Evolutionary conservation across 2,888 invertebrate species (phyloP), one percentile per base, ranked within the genome.

Genomic region (Aphrophora alni): DNA sequence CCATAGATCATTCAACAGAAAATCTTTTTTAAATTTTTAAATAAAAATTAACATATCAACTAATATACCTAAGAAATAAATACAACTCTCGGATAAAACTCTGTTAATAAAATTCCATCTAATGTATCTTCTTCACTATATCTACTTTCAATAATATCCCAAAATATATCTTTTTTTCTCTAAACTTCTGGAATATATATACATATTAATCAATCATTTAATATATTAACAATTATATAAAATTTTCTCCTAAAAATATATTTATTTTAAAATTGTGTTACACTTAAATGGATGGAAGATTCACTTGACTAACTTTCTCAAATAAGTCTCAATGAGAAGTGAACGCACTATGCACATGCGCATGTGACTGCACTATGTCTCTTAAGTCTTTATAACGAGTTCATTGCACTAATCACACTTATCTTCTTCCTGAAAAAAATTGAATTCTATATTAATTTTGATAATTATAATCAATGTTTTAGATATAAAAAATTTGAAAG

Each of bases 221-320:
- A 74, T 33, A 26, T 79, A 79, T 79, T 28, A 74, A 78, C 78
- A 78, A 79, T 72, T 74, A 79, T 73, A 78, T 74, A 68, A 79
- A 79, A 79, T 59, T 68, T 79, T 73, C 27, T 78, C 78, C 74
- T 73, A 79, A 79, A 79, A 79, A 79, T 79, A 79, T 79, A 79
- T 79, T n/a, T n/a, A n/a, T n/a, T n/a, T n/a, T 79, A 79, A 79
- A 79, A 69, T 74, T 68, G 38, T 68, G 38, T 69, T 79, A 79
- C 73, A 79, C 8, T 68, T 72, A 38, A 25, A 73, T 38, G 78
- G 78, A 74, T 74, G 78, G 74, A 79, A 74, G 74, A 79, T 44
- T 79, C 38, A 27, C n/a, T 14, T 14, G 7, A 44, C 44, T 44
- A n/a, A n/a, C n/a, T n/a, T n/a, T n/a, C n/a, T n/a, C n/a, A n/a